Base-by-base conservation (phyloP, 2,888 invertebrate species). In the Deilephila porcellus region DNA sequence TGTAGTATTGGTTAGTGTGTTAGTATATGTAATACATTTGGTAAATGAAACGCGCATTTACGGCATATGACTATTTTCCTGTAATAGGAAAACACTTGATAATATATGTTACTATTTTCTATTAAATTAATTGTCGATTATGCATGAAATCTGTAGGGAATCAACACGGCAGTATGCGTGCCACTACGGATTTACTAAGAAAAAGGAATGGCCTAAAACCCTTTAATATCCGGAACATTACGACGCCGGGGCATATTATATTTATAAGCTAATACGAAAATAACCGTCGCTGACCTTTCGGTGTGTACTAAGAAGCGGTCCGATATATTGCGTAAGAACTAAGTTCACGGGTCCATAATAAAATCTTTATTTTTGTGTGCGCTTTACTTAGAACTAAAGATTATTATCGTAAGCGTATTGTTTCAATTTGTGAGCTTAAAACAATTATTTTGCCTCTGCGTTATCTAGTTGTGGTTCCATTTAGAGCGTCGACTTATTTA, bases 221-320 rank as follows among this genome's bases (percentile, higher is more conserved):
- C 25, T 29, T 60, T 60, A 14, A 29, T 60, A 60, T 60, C 60
- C 60, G 60, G 60, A 14, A 29, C 60, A 14, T 25, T 14, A 60
- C 25, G 11, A 29, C 29, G 60, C 14, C 14, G 14, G 25, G 60
- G 29, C 25, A 60, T 60, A 60, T 60, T 60, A 60, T 60, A 60
- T 60, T 60, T 60, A 14, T 25, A 60, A 25, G 25, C 25, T 25
- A 56, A 56, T 56, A 25, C 29, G 25, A 60, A 60, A 60, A 60
- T 60, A 60, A 56, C 56, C n/a, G 60, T 60, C 29, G 25, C 29
- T 60, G 60, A 60, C 60, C 60, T 60, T 60, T 60, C 11, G 45
- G 45, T 45, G 29, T 60, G 60, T 60, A 29, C 60, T 14, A 29
- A 8, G 60, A 29, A 60, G 60, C 29, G 60, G 14, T 29, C 60